Conservation (phyloP, 2,113 vertebrate genomes). For the Menura novaehollandiae region DNA sequence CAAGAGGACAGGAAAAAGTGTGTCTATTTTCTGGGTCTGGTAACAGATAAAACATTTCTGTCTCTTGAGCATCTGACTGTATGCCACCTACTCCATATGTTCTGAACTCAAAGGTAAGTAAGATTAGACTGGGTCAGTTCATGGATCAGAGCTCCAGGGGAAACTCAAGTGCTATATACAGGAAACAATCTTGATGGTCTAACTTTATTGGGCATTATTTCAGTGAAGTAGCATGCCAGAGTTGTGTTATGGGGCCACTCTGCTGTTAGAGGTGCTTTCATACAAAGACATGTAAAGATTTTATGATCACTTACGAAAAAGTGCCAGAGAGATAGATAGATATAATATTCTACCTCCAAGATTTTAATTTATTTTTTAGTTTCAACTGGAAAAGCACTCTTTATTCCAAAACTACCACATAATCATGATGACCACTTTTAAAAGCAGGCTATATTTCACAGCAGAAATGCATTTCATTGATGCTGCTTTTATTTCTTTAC, state of each 20-base stretch:
- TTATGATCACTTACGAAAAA: neutral
- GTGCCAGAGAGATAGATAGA: neutral
- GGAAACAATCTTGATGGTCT: neutral
- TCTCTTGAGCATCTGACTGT: neutral
- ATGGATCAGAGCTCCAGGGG: neutral
- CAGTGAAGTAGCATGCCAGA: neutral
- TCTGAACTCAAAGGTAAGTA: neutral
- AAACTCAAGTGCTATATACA: neutral
- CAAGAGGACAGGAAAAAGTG: fast-evolving
- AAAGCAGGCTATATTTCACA: neutral
- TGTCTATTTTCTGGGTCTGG: neutral
- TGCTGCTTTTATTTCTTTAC: neutral
- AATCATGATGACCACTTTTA: neutral
- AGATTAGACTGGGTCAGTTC: neutral
- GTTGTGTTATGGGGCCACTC: neutral
- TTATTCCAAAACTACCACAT: neutral
- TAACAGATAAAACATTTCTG: neutral
- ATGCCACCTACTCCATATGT: neutral
- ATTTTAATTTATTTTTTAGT: neutral
- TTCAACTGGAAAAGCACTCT: neutral
- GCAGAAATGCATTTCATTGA: neutral
- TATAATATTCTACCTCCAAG: neutral
- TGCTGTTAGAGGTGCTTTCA: neutral
- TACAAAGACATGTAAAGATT: neutral
- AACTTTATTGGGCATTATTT: constrained; percentile 2